Conservation (phyloP, 2,797 vertebrate species). For the Hephaestus fuliginosus region DNA sequence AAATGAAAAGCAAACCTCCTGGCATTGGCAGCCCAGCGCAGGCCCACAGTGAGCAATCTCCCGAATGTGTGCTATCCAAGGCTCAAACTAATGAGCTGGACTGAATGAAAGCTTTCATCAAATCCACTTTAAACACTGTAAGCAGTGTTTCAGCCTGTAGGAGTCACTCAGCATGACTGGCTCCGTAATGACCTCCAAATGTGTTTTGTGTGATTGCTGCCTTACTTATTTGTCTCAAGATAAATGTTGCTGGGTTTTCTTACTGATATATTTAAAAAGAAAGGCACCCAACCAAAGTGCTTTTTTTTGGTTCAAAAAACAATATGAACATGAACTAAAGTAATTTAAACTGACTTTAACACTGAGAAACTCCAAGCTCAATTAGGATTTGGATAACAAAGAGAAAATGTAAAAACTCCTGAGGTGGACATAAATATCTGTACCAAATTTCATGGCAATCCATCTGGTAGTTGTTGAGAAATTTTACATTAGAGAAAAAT, state of each 20-base stretch:
- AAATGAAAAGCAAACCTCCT: constrained; percentile 66
- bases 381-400: neutral
- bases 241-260: constrained; percentile 11
- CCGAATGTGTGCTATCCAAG: constrained; percentile 62
- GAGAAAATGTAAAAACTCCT: neutral
- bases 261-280: neutral
- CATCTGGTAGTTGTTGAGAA: neutral
- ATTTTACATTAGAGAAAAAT: neutral
- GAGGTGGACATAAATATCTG: neutral
- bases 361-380: neutral
- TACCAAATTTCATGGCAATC: neutral
- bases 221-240: constrained; percentile 46
- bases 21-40: constrained; percentile 36
- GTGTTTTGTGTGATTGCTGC: constrained; percentile 77
- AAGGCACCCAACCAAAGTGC: neutral
- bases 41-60: constrained; percentile 62
- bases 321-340: no score
- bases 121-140: constrained; percentile 76
- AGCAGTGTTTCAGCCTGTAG: constrained; percentile 73
- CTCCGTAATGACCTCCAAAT: constrained; percentile 83
- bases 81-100: constrained; percentile 79
- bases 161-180: constrained; percentile 77
- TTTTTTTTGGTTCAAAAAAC: no score
- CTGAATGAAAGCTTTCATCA: constrained; percentile 81
- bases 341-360: neutral